A percentile compares a stretch with the other conserved stretches of the same genome.
Evolutionary conservation across 2,113 vertebrate genomes (phyloP).

Genomic region (Camelus dromedarius): DNA sequence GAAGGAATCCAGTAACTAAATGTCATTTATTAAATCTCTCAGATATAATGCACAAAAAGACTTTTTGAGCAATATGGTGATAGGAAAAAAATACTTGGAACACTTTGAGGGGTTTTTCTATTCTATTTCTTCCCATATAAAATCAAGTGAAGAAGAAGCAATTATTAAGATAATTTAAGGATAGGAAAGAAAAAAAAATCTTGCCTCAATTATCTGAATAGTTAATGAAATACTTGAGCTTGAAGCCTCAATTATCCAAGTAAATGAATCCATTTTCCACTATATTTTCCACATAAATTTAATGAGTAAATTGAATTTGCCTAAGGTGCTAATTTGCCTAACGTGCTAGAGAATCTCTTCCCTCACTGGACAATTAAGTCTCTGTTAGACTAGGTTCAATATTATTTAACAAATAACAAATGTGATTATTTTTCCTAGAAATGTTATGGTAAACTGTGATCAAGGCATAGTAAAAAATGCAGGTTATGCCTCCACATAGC

Average conservation of each 20-base stretch:
- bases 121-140: not conserved
- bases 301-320: constrained; percentile 55
- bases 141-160: not conserved
- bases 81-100: not conserved
- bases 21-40: not conserved
- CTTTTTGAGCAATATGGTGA: not conserved
- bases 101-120: not conserved
- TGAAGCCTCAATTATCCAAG: constrained; percentile 36
- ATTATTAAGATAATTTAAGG: constrained; percentile 43
- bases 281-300: constrained; percentile 11
- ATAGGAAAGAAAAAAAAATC: not conserved
- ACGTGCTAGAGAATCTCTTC: not conserved
- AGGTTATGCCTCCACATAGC: not conserved
- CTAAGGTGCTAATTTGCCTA: not conserved
- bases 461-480: not conserved
- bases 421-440: not conserved
- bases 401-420: not conserved
- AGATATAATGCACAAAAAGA: not conserved
- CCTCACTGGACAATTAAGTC: not conserved
- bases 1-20: not conserved
- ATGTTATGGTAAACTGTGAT: not conserved
- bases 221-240: constrained; percentile 53
- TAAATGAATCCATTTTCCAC: constrained; percentile 49
- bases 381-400: not conserved
- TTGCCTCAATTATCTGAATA: constrained; percentile 39